These are phyloP conservation scores for Steinernema carpocapsae DNA, from an alignment of 2,888 invertebrate genomes.

Conservation along the genomic window DNA sequence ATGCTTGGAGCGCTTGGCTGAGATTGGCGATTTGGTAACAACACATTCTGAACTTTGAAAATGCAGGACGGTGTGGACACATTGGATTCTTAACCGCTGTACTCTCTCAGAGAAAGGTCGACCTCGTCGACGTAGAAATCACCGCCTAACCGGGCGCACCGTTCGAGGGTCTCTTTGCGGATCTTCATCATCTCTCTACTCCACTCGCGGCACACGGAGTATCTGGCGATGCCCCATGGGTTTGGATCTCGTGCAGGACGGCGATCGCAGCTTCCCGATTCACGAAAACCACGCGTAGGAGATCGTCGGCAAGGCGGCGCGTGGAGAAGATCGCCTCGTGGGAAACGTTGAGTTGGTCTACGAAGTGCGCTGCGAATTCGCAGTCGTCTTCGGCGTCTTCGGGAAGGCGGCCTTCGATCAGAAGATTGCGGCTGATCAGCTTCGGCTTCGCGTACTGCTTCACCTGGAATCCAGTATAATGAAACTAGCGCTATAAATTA, in stretches of 20 bases:
- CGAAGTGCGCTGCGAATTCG: slow-evolving; percentile 32
- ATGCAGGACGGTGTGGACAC: not conserved
- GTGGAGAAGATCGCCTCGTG: slow-evolving; percentile 18
- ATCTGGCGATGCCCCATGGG: slow-evolving; percentile 20
- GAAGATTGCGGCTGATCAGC: slow-evolving; percentile 31
- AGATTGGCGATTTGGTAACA: not conserved
- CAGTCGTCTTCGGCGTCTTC: slow-evolving; percentile 10
- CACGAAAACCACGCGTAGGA: slow-evolving; percentile 29
- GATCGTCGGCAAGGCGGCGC: slow-evolving; percentile 5
- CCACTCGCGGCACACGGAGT: slow-evolving; percentile 26
- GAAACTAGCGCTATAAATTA: not conserved
- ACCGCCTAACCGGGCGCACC: not conserved
- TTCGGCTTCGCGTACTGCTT: slow-evolving; percentile 31
- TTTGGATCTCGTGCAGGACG: slow-evolving; percentile 15
- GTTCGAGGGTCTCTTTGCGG: not conserved
- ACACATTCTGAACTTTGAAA: not conserved
- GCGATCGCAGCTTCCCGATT: slow-evolving; percentile 5
- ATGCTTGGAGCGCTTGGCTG: not conserved
- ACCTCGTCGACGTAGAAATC: slow-evolving; percentile 32
- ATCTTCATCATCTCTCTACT: slow-evolving; percentile 28
- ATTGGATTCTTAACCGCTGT: slow-evolving; percentile 5
- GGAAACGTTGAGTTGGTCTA: not conserved
- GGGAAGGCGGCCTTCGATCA: slow-evolving; percentile 6
- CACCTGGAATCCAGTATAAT: not conserved
- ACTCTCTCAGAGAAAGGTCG: slow-evolving; percentile 17